Percentiles rank a stretch among this genome's conserved stretches.
phyloP scores from a whole-genome alignment of 2,113 vertebrate genomes.

The Campylorhamphus procurvoides region DNA sequence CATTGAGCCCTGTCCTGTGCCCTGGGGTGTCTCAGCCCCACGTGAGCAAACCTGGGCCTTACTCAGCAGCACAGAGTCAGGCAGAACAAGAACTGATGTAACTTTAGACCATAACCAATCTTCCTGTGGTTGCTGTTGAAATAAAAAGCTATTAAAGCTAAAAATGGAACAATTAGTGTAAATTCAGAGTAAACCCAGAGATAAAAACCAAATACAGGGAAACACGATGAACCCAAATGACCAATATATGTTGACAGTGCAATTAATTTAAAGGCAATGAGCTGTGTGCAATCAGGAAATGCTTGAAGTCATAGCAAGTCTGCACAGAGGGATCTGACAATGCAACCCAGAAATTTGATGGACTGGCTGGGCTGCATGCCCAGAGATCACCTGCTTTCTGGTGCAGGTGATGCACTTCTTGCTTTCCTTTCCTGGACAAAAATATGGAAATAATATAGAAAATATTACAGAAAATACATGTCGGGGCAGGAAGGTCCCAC shows the following conservation, averaged over 20 bases:
- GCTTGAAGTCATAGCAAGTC: neutral
- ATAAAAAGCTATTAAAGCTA: neutral
- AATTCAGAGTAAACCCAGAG: neutral
- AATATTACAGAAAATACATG: neutral
- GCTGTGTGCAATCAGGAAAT: neutral
- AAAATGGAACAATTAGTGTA: neutral
- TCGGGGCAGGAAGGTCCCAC: neutral
- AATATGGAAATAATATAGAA: neutral
- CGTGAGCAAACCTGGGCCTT: neutral
- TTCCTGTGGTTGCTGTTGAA: neutral
- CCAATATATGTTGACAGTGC: neutral
- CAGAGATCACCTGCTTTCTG: neutral
- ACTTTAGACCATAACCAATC: neutral
- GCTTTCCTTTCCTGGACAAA: neutral
- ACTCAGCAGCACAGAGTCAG: neutral
- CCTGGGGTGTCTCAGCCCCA: neutral
- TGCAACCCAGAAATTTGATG: rapidly evolving
- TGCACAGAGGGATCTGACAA: neutral
- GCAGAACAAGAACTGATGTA: rapidly evolving
- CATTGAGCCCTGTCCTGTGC: neutral
- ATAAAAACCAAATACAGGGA: neutral
- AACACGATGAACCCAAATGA: rapidly evolving
- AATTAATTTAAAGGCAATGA: neutral
- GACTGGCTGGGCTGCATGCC: neutral
- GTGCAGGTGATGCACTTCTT: neutral